These are phyloP conservation scores for Arge pagana DNA, from an alignment of 2,888 invertebrate genomes.

Conservation along the genomic window DNA sequence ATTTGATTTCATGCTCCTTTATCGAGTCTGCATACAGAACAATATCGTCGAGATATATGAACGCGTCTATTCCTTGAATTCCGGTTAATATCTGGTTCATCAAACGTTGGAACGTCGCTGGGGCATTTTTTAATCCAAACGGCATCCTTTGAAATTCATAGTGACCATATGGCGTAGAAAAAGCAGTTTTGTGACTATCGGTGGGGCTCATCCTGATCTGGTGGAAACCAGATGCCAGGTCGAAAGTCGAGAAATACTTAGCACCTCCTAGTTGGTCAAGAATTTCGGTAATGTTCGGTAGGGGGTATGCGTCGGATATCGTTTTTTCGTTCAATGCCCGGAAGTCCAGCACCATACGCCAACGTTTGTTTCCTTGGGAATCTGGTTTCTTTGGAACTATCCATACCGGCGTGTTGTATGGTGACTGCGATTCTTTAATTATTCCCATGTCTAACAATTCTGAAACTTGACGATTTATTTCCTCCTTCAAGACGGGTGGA, in stretches of 20 bases:
- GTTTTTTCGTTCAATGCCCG: constrained; percentile 25
- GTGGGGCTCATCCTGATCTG: constrained; percentile 39
- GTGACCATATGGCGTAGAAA: constrained; percentile 35
- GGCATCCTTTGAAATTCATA: constrained; percentile 38
- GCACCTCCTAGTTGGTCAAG: constrained; percentile 38
- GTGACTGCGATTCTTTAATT: constrained; percentile 12
- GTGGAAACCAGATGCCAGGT: constrained; percentile 43
- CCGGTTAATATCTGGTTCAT: constrained; percentile 43
- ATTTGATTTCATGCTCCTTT: constrained; percentile 33
- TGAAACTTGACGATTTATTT: background rate
- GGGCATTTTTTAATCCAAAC: constrained; percentile 38
- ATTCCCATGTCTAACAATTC: constrained; percentile 9
- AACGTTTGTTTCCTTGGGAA: constrained; percentile 14
- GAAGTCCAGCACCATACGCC: constrained; percentile 27
- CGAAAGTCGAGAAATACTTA: constrained; percentile 39
- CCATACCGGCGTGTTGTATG: constrained; percentile 23
- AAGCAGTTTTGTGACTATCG: constrained; percentile 35
- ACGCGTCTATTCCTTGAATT: constrained; percentile 36
- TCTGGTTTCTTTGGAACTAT: constrained; percentile 26
- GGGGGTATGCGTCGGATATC: constrained; percentile 25
- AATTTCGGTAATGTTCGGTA: constrained; percentile 33
- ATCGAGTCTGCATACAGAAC: constrained; percentile 40
- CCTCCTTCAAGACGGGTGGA: background rate
- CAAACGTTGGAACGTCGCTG: constrained; percentile 40
- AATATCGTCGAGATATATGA: constrained; percentile 51